phyloP scores from a whole-genome alignment of 2,797 vertebrate genomes.

The Otus scops region DNA sequence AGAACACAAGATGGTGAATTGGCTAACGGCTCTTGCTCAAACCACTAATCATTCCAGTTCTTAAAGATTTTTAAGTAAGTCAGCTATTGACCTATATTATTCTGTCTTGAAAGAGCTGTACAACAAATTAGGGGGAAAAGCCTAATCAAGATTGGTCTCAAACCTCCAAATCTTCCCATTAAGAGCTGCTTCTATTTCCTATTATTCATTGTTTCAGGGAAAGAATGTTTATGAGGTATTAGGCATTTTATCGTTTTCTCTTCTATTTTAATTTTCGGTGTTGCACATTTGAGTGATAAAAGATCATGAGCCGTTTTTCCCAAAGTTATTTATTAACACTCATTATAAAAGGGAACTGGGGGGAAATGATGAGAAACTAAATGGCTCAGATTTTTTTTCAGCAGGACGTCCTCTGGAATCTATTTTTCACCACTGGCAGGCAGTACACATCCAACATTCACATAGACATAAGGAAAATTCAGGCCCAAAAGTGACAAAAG shows the following conservation, averaged over 20 bases:
- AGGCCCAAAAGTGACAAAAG: constrained; percentile 49
- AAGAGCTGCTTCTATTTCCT: neutral
- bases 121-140: constrained; percentile 31
- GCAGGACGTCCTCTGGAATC: neutral
- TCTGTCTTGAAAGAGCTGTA: constrained; percentile 24
- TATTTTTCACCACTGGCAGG: neutral
- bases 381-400: neutral
- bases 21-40: neutral
- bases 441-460: neutral
- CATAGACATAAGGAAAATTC: neutral
- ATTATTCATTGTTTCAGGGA: neutral
- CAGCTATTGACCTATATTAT: constrained; percentile 11
- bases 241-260: neutral
- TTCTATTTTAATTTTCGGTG: neutral
- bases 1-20: neutral
- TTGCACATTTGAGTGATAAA: constrained; percentile 1
- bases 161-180: neutral
- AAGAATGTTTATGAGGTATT: constrained; percentile 11
- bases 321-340: neutral
- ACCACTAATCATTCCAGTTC: constrained; percentile 18
- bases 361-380: neutral
- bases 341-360: neutral
- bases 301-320: neutral
- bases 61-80: constrained; percentile 57
- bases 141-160: constrained; percentile 49